Percentiles rank a stretch among this genome's conserved stretches.
phyloP scores from a whole-genome alignment of 2,797 vertebrate species.

The Dromococcyx pavoninus region DNA sequence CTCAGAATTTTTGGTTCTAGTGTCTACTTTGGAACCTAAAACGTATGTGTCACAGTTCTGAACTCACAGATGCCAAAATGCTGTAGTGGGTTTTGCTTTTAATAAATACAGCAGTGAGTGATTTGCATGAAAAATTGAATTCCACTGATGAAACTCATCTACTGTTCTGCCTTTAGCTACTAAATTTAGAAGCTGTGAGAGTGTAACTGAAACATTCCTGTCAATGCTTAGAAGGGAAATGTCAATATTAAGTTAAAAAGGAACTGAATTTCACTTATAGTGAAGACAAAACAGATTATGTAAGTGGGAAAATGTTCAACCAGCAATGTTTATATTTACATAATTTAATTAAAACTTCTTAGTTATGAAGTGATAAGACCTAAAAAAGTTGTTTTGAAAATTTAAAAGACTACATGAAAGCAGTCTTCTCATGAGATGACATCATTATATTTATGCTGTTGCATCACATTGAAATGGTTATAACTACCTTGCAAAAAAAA shows the following conservation, averaged over 20 bases:
- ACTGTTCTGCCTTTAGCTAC: neutral
- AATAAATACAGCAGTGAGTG: neutral
- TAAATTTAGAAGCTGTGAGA: slow-evolving; percentile 8
- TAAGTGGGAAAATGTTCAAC: neutral
- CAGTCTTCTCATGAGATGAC: neutral
- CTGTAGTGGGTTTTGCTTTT: neutral
- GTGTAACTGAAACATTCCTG: neutral
- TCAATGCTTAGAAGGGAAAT: neutral
- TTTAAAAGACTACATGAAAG: neutral
- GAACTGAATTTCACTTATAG: neutral
- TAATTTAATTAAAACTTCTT: neutral
- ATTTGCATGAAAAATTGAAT: neutral
- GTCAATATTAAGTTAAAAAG: neutral
- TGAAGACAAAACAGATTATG: neutral
- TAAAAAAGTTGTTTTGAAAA: neutral
- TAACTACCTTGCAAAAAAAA: neutral
- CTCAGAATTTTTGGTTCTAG: neutral
- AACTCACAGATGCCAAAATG: neutral
- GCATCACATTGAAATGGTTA: neutral
- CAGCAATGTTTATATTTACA: neutral
- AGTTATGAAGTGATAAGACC: neutral
- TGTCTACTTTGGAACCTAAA: neutral
- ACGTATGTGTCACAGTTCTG: neutral
- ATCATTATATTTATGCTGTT: neutral
- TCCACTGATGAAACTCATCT: neutral